Base-by-base conservation (phyloP, 1,140 invertebrate species). In the Probaryconus sp. region DNA sequence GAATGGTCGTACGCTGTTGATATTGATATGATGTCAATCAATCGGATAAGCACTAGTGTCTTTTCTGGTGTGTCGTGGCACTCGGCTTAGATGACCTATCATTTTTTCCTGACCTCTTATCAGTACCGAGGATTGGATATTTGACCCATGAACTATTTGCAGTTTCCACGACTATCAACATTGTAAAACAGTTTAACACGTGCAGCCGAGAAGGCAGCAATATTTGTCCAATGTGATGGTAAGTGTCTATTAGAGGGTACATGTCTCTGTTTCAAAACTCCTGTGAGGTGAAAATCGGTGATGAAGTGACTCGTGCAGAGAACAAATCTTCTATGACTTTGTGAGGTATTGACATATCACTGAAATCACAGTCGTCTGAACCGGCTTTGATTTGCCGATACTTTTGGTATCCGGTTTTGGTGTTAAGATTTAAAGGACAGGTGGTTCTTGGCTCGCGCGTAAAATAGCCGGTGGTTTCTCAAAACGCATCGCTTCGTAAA, bases 41-140 rank as follows among this genome's bases (percentile, higher is more conserved):
- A 30, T 16, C 35, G 21, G 40, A 37, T 55, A 51, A 64, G 42
- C 20, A 45, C 51, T 20, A 43, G 53, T 9, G 42, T 50, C 51
- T 11, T 31, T 11, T 21, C 13, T 73, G 67, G 68, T 67, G 56
- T 30, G 47, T 2, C 11, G 10, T 16, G 26, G 58, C 42, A 53
- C 21, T n/a, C 26, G 53, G 61, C 55, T 47, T 50, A 58, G 40
- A 61, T 50, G 70, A 61, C 56, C 40, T 21, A 17, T 2, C 24
- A 33, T 58, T 74, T 72, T n/a, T 74, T 74, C 9, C n/a, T 67
- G 63, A 63, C 63, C 70, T 11, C 20, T 63, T 51, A 63, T 74
- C 50, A 28, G 18, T 9, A 16, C 18, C 18, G n/a, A 2, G 17
- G 17, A 56, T 60, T 31, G 31, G 35, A 50, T 14, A 33, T 51